Conservation (phyloP, 2,888 invertebrate genomes). For the Aphodius granarius region DNA sequence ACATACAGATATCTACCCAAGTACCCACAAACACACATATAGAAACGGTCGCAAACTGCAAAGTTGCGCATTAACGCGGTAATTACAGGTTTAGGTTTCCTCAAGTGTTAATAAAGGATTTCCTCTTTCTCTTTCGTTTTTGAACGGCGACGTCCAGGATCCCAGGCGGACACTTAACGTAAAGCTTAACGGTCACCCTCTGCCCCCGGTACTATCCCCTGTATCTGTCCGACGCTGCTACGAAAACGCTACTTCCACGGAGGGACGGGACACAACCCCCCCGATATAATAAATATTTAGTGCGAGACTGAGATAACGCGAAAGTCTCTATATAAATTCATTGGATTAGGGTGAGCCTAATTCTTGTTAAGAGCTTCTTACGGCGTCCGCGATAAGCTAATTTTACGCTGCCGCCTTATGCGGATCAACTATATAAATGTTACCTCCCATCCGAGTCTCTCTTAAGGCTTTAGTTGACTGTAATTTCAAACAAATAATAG, state of each 20-base stretch:
- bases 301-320: neutral
- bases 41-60: neutral
- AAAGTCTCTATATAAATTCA: neutral
- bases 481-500: neutral
- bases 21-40: neutral
- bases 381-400: neutral
- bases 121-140: neutral
- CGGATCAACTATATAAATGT: neutral
- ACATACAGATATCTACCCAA: neutral
- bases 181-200: neutral
- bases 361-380: neutral
- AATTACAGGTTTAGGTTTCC: neutral
- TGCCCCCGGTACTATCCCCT: neutral
- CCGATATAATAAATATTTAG: neutral
- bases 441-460: neutral
- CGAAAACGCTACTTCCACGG: neutral
- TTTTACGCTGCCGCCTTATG: neutral
- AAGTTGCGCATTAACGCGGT: neutral
- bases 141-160: neutral
- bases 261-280: neutral
- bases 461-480: neutral
- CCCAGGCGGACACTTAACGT: neutral
- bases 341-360: neutral
- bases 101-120: neutral
- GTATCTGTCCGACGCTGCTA: neutral